A percentile compares a stretch with the other conserved stretches of the same genome.
These are phyloP conservation scores for Drosophila anceps DNA, from an alignment of 2,888 invertebrate species.

Conservation along the genomic window DNA sequence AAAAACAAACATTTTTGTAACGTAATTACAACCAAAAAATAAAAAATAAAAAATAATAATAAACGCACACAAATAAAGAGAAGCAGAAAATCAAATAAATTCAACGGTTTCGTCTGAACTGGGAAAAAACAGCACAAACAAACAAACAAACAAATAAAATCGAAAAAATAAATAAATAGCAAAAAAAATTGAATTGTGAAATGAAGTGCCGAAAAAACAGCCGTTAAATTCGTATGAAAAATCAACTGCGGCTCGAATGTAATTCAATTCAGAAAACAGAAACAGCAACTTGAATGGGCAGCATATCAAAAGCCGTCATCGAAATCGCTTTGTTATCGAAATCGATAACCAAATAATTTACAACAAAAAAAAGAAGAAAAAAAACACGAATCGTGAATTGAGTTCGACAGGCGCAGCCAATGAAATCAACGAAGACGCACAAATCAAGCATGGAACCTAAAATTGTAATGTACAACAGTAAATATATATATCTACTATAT, in stretches of 20 bases:
- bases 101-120: slow-evolving; percentile 54
- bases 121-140: slow-evolving; percentile 4
- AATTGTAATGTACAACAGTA: slow-evolving; percentile 76
- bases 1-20: slow-evolving; percentile 52
- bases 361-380: not conserved
- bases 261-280: slow-evolving; percentile 22
- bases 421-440: slow-evolving; percentile 65
- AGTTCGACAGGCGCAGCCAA: slow-evolving; percentile 31
- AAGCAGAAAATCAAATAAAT: slow-evolving; percentile 23
- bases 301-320: slow-evolving; percentile 35
- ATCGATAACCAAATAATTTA: slow-evolving; percentile 34
- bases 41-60: slow-evolving; percentile 11
- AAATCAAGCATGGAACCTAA: slow-evolving; percentile 77
- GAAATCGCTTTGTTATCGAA: slow-evolving; percentile 13
- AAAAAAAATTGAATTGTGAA: slow-evolving; percentile 47
- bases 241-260: slow-evolving; percentile 35
- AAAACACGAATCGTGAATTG: slow-evolving; percentile 21
- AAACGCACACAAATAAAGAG: slow-evolving; percentile 24
- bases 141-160: slow-evolving; percentile 3
- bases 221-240: slow-evolving; percentile 27
- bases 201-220: slow-evolving; percentile 51
- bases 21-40: slow-evolving; percentile 46
- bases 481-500: slow-evolving; percentile 22
- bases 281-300: slow-evolving; percentile 30
- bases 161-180: not conserved